These are phyloP conservation scores for Melinaea marsaeus DNA, from an alignment of 2,888 invertebrate species.

Conservation along the genomic window DNA sequence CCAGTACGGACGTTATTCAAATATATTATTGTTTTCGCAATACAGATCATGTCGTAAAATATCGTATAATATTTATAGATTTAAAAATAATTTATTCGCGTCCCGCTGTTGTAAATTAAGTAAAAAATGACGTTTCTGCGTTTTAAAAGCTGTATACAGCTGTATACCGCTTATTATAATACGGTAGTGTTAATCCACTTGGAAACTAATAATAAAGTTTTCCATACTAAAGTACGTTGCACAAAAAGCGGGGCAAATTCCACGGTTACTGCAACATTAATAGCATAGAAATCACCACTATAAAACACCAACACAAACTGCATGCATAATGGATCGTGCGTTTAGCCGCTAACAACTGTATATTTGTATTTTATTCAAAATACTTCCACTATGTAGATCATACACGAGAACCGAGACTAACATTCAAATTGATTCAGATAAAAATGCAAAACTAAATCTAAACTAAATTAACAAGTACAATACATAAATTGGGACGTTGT, in stretches of 20 bases:
- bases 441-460: conserved; percentile 69
- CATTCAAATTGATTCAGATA: conserved; percentile 60
- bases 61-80: conserved; percentile 1
- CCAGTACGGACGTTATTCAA: conserved; percentile 7
- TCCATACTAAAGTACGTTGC: conserved; percentile 2
- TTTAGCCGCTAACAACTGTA: conserved; percentile 22
- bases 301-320: conserved; percentile 21
- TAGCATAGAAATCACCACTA: conserved; percentile 12
- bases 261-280: conserved; percentile 17
- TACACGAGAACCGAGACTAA: conserved; percentile 22
- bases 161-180: background rate
- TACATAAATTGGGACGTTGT: conserved; percentile 70
- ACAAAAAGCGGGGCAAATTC: conserved; percentile 11
- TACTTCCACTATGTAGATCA: conserved; percentile 17
- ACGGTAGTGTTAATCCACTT: background rate
- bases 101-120: background rate
- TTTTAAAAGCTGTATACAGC: background rate
- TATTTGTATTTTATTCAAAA: conserved; percentile 15
- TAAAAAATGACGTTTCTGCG: background rate
- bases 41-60: conserved; percentile 6
- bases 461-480: conserved; percentile 69
- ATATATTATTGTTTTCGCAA: conserved; percentile 7
- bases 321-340: conserved; percentile 21
- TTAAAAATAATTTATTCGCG: background rate
- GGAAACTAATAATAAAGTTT: conserved; percentile 3